Conservation (phyloP, 2,888 invertebrate species). For the Dynastes tityus region DNA sequence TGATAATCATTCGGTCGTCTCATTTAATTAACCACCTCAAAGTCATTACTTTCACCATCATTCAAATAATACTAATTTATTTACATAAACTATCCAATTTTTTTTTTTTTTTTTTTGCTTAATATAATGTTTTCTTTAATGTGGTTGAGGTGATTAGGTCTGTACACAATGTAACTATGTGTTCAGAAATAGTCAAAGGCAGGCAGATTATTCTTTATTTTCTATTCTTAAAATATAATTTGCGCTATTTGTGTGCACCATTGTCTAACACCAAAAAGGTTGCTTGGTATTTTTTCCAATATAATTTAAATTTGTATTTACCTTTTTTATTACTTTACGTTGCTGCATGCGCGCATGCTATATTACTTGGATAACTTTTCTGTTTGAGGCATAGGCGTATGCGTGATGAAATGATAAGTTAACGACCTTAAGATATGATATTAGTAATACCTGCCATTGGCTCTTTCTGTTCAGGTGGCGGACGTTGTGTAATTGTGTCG, state of each 20-base stretch:
- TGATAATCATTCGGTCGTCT: not conserved
- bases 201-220: conserved; percentile 62
- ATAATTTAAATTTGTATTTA: conserved; percentile 19
- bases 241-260: conserved; percentile 56
- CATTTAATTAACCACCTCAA: not conserved
- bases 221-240: conserved; percentile 41
- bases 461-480: conserved; percentile 88
- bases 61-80: not conserved
- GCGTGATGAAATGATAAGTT: conserved; percentile 19
- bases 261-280: conserved; percentile 33
- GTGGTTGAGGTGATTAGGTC: conserved; percentile 26
- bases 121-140: not conserved
- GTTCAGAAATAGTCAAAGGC: conserved; percentile 70
- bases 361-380: conserved; percentile 27
- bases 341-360: conserved; percentile 56
- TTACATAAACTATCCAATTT: not conserved
- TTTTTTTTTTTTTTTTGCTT: conserved; percentile 3
- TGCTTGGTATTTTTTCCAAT: not conserved
- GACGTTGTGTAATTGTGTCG: conserved; percentile 69
- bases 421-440: conserved; percentile 1
- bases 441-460: conserved; percentile 83
- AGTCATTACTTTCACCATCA: not conserved
- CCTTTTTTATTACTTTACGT: conserved; percentile 20
- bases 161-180: conserved; percentile 53
- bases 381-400: conserved; percentile 25